Evolutionary conservation across 2,113 vertebrate species (phyloP), one percentile per base, ranked within the genome.

Genomic region (Narcine bancroftii): DNA sequence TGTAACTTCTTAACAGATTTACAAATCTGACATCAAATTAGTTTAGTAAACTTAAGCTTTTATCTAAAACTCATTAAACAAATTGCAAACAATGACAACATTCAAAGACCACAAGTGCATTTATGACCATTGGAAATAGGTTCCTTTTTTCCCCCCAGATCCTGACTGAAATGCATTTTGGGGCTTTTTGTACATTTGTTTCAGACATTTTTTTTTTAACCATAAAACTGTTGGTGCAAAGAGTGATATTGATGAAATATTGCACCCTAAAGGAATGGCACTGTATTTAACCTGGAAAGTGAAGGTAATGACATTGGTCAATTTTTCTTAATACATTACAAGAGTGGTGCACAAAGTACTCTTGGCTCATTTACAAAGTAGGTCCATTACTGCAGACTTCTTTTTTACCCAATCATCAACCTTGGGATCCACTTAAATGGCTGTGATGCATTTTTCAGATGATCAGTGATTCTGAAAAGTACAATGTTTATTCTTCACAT

Each of bases 21-120:
- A 79, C 42, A 79, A 79, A 79, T 79, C 7, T 79, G 76, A 26
- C 73, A 42, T n/a, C 26, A 79, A 79, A 79, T 79, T 79, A 47
- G 19, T 79, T 79, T 79, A 79, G 76, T 19, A 79, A 79, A 7
- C 29, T 29, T 79, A 26, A 79, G 47, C 24, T 69, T 69, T 69
- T 17, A 69, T 69, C 21, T 47, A 47, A 7, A 47, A 15, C 39
- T 47, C 72, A 75, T 3, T 39, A 75, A 13, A 3, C 36, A 75
- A 36, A 39, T 75, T 39, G n/a, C 21, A 69, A 39, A 39, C 39
- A 39, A 75, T 39, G 6, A 7, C 26, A 72, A 33, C 26, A 75
- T 15, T 19, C n/a, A 39, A 39, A 75, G 72, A 75, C 72, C 72
- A 36, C 10, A 39, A 47, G 26, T 79, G 76, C 42, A 79, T 47